A percentile compares a stretch with the other conserved stretches of the same genome.
Evolutionary conservation across 2,113 vertebrate species (phyloP).

Genomic region (Podilymbus podiceps): DNA sequence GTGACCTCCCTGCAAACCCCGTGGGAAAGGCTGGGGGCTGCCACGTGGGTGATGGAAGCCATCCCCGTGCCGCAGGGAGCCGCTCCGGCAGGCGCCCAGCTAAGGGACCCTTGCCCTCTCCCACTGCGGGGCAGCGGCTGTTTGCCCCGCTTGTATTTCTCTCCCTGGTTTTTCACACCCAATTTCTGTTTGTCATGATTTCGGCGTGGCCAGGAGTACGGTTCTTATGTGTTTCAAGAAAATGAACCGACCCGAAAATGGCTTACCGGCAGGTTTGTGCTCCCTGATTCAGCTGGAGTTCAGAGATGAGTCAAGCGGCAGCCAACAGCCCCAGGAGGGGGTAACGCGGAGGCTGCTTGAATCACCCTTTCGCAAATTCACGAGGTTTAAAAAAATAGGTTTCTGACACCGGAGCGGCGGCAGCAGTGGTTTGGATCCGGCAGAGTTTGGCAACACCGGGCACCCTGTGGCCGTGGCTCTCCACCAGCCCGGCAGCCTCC

Average conservation of each 20-base stretch:
- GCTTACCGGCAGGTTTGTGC: not conserved
- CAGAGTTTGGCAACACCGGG: fast-evolving
- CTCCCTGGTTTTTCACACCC: fast-evolving
- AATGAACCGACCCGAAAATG: not conserved
- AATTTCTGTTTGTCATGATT: not conserved
- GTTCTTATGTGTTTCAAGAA: not conserved
- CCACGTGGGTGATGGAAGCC: not conserved
- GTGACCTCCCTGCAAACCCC: not conserved
- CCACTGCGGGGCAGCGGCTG: fast-evolving
- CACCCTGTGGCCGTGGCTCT: fast-evolving
- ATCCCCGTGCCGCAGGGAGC: not conserved
- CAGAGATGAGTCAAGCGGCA: not conserved
- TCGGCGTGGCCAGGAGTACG: not conserved
- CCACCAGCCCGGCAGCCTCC: fast-evolving
- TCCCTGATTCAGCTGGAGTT: not conserved
- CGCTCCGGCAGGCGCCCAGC: fast-evolving
- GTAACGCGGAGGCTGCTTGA: not conserved
- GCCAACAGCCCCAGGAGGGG: not conserved
- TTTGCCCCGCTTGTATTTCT: not conserved
- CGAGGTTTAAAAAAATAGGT: not conserved
- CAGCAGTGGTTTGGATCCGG: fast-evolving
- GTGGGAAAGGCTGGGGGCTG: not conserved
- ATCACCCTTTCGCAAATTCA: not conserved
- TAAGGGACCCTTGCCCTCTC: not conserved
- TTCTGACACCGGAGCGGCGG: fast-evolving